Conservation (phyloP, 2,113 vertebrate species). For the Ammodramus savannarum region DNA sequence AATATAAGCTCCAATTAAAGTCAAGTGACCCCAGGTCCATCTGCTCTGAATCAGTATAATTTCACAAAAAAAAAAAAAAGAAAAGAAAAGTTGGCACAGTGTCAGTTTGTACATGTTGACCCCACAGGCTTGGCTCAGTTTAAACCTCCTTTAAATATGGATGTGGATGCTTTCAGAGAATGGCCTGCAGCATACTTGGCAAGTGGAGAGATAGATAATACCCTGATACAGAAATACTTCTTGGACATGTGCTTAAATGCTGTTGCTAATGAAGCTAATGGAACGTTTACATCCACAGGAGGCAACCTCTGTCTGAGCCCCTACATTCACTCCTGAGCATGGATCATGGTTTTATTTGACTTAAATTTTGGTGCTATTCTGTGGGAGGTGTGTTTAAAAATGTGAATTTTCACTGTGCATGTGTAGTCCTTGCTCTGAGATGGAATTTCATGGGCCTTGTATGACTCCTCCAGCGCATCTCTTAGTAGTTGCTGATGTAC, state of each 20-base stretch:
- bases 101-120: background rate
- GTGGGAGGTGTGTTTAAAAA: background rate
- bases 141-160: background rate
- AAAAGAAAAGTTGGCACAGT: background rate
- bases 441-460: background rate
- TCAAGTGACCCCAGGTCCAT: background rate
- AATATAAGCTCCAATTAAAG: background rate
- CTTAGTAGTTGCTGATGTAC: background rate
- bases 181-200: background rate
- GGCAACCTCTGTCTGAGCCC: background rate
- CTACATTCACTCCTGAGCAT: background rate
- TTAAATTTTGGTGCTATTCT: background rate
- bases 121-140: background rate
- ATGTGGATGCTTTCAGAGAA: background rate
- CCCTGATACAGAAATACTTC: background rate
- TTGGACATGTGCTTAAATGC: background rate
- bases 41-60: background rate
- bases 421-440: background rate
- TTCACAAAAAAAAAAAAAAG: background rate
- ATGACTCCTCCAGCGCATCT: background rate
- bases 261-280: background rate
- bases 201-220: background rate
- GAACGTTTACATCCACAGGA: background rate
- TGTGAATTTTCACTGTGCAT: background rate
- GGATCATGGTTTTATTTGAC: background rate